A percentile compares a stretch with the other conserved stretches of the same genome.
phyloP scores from a whole-genome alignment of 2,797 vertebrate genomes.

The Garrulus glandarius region DNA sequence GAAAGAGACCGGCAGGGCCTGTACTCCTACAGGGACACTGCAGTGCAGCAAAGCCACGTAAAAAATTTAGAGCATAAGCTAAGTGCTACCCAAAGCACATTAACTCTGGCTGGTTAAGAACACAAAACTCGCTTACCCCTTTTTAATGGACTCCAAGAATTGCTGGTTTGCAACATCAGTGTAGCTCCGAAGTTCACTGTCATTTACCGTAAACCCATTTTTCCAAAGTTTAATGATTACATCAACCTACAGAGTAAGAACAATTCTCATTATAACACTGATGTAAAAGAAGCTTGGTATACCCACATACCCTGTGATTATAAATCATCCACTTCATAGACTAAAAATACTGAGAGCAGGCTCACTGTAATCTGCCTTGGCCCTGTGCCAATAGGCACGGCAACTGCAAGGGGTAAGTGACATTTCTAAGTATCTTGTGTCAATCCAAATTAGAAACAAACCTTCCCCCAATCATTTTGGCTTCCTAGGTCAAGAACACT shows the following conservation, averaged over 20 bases:
- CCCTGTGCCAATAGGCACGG: background rate
- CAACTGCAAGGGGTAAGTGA: background rate
- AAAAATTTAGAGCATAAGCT: background rate
- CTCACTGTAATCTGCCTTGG: background rate
- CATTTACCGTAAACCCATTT: slow-evolving; percentile 93
- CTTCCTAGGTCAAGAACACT: background rate
- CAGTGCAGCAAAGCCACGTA: background rate
- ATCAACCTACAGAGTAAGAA: slow-evolving; percentile 81
- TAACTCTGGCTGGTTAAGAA: background rate
- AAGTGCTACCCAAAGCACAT: background rate
- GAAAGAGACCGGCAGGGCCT: background rate
- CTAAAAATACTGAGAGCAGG: background rate
- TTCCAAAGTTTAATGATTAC: slow-evolving; percentile 94
- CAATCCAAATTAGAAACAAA: background rate
- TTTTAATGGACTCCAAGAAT: slow-evolving; percentile 91
- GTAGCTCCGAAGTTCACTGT: slow-evolving; percentile 89
- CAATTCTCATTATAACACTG: background rate
- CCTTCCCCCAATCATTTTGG: background rate
- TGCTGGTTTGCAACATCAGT: slow-evolving; percentile 84
- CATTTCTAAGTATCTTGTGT: background rate
- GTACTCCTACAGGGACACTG: background rate
- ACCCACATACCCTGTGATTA: background rate
- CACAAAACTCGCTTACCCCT: slow-evolving; percentile 78
- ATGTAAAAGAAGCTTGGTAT: background rate
- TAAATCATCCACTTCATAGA: background rate